Conservation (phyloP, 2,888 invertebrate species). For the Platycheirus albimanus region DNA sequence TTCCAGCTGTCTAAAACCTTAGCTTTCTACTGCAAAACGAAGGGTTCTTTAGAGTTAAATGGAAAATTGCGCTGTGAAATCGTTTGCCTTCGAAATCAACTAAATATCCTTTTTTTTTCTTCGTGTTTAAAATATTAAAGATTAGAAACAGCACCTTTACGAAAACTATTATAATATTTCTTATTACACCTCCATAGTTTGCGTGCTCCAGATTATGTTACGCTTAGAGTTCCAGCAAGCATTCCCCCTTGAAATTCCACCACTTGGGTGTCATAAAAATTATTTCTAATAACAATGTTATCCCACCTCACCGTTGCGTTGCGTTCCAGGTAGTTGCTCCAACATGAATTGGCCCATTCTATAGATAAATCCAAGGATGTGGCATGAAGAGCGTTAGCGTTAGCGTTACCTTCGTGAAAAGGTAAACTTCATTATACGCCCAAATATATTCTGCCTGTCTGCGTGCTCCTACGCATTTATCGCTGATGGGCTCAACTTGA, state of each 20-base stretch:
- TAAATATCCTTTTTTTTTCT: no score
- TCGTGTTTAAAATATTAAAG: no score
- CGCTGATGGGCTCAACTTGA: not conserved
- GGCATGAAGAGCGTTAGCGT: no score
- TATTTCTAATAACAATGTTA: not conserved
- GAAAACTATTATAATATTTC: not conserved
- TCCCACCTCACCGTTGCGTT: no score
- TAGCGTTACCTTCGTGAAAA: not conserved
- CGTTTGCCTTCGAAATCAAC: no score
- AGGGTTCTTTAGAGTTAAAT: no score
- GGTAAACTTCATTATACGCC: constrained; percentile 43
- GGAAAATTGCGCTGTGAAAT: no score
- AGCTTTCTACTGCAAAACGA: no score
- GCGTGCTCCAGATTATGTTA: not conserved
- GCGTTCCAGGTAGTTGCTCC: not conserved
- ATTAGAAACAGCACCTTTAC: not conserved
- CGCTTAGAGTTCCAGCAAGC: constrained; percentile 5
- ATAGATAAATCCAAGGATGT: not conserved
- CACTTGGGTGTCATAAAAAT: constrained; percentile 22
- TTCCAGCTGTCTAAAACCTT: no score
- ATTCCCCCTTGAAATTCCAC: not conserved
- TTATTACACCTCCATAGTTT: not conserved
- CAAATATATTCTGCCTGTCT: not conserved
- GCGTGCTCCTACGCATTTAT: constrained; percentile 23
- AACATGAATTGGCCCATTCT: not conserved